Base-by-base conservation (phyloP, 1,140 invertebrate species). In the Nasonia longicornis region DNA sequence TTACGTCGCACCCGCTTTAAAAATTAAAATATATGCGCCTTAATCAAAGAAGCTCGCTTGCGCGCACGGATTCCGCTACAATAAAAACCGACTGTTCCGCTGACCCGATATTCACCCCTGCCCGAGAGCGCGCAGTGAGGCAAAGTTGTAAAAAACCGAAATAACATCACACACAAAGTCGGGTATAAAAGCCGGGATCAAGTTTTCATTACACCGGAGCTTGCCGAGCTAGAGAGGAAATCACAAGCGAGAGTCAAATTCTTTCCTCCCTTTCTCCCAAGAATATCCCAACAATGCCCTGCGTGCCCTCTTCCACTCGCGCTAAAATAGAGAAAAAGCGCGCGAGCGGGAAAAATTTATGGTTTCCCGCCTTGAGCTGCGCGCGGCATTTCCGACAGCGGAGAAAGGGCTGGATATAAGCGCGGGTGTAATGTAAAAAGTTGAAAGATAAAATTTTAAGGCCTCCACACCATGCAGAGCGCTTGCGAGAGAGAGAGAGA, bases 381-480 rank as follows among this genome's bases (percentile, higher is more conserved):
- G 48, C 31, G 48, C 31, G 48, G 77, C 69, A 81, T 81, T 81
- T 81, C 67, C 73, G 45, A 42, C 26, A 67, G 35, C 31, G 31
- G 31, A 29, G 12, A 69, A 31, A 52, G 35, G 16, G 16, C 29
- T 63, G 52, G 66, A 35, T 12, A 29, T 58, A 77, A 42, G 11
- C 31, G 8, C 35, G 48, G 31, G 69, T 81, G 67, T 72, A 77
- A 81, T 77, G 69, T 81, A 81, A 81, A 81, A 81, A 81, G 74
- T 81, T 81, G 35, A 77, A 75, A 77, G 74, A 77, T 77, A 81
- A 77, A 77, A 77, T 81, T 81, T 81, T 71, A 81, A 81, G 69
- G 67, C 67, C 79, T 70, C 22, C 12, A 0, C 73, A 45, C 38
- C 64, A 35, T 26, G 7, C 35, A 7, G 35, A 7, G 35, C 35